Conservation (phyloP, 2,113 vertebrate species). For the Chloroceryle aenea region DNA sequence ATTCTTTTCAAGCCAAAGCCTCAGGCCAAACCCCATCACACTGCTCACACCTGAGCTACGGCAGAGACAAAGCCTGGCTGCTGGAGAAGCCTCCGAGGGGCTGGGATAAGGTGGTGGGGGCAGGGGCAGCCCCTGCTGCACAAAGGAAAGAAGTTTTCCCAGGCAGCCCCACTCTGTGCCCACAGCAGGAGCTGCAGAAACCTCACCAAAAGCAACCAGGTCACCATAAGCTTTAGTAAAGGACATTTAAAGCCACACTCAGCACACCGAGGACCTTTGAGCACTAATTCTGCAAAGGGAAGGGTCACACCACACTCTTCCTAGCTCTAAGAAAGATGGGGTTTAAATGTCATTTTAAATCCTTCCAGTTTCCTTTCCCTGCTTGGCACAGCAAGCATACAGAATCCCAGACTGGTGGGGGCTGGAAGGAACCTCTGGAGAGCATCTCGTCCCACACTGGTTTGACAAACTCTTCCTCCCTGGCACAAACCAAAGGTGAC, state of each 20-base stretch:
- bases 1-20: background rate
- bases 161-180: background rate
- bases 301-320: accelerated
- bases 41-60: accelerated
- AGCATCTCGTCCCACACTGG: background rate
- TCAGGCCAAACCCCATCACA: accelerated
- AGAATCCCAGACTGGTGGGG: background rate
- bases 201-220: background rate
- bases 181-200: accelerated
- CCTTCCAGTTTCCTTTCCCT: background rate
- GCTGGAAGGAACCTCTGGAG: background rate
- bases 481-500: background rate
- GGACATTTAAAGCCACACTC: accelerated
- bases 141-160: accelerated
- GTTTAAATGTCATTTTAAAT: background rate
- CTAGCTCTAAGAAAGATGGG: too few species aligned
- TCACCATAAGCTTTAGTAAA: accelerated
- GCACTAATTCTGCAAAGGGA: accelerated
- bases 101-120: background rate
- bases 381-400: accelerated
- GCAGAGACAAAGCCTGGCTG: background rate
- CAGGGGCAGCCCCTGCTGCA: accelerated
- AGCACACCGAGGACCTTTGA: accelerated
- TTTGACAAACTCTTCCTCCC: accelerated
- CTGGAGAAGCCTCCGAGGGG: background rate